Evolutionary conservation across 1,140 invertebrate species (phyloP).

Genomic region (Drosophila ambigua): DNA sequence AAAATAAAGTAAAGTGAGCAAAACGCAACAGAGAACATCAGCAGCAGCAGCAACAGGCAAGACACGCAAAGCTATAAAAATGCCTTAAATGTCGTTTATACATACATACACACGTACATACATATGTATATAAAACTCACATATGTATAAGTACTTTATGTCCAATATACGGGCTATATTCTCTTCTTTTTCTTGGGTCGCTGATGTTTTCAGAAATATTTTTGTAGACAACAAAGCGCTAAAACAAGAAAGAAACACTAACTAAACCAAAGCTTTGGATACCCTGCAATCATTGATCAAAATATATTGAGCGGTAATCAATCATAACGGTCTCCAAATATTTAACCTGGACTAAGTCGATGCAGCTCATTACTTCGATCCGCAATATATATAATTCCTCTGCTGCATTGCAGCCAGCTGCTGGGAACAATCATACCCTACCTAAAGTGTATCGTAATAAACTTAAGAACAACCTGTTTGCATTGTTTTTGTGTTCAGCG

Average conservation of each 20-base stretch:
- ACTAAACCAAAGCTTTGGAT: no score
- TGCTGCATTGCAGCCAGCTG: no score
- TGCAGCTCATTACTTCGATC: no score
- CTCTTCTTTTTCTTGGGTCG: slow-evolving; percentile 47
- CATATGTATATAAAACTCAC: neutral
- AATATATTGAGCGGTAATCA: no score
- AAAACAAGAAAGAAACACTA: no score
- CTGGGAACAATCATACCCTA: no score
- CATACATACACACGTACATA: slow-evolving; percentile 21
- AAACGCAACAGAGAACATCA: slow-evolving; percentile 48
- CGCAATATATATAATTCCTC: no score
- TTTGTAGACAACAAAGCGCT: slow-evolving; percentile 69
- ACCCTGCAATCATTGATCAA: no score
- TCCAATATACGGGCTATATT: slow-evolving; percentile 56
- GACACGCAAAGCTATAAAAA: slow-evolving; percentile 74
- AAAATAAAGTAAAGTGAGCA: slow-evolving; percentile 59
- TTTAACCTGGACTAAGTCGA: no score
- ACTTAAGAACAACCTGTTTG: slow-evolving; percentile 73
- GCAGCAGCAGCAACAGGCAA: slow-evolving; percentile 20
- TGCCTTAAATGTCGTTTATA: slow-evolving; percentile 73
- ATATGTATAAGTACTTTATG: slow-evolving; percentile 25
- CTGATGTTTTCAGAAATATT: slow-evolving; percentile 55
- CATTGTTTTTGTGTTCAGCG: slow-evolving; percentile 57
- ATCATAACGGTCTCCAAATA: no score
- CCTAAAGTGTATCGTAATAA: slow-evolving; percentile 8